A percentile compares a stretch with the other conserved stretches of the same genome.
These are phyloP conservation scores for Rynchops niger DNA, from an alignment of 2,113 vertebrate genomes.

Conservation along the genomic window DNA sequence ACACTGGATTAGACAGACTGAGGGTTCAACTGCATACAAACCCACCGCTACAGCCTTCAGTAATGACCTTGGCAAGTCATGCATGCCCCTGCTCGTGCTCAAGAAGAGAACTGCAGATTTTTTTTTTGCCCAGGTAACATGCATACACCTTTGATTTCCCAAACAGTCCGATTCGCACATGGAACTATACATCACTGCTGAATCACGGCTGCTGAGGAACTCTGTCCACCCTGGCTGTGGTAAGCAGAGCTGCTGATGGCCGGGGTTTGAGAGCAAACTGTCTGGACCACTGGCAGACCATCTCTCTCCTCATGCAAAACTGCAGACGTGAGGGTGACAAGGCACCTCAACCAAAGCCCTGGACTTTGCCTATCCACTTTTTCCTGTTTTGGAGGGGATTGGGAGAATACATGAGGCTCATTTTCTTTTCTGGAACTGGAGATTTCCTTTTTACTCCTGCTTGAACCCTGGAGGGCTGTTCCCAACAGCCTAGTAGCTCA, in stretches of 20 bases:
- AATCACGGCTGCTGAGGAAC: background rate
- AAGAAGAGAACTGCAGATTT: background rate
- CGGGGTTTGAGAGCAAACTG: background rate
- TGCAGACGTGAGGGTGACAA: background rate
- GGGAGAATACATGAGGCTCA: background rate
- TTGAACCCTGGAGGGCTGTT: background rate
- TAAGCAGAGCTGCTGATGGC: background rate
- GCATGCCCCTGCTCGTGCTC: background rate
- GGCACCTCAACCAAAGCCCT: background rate
- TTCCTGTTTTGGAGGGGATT: background rate
- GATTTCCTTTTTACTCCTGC: background rate
- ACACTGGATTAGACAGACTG: background rate
- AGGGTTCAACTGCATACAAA: background rate
- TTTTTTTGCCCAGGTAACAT: background rate
- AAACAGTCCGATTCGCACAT: background rate
- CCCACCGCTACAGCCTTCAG: background rate
- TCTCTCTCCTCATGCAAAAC: background rate
- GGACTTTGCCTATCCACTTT: background rate
- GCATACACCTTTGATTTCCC: background rate
- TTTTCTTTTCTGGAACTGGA: background rate
- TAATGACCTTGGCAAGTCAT: background rate
- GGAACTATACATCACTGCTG: background rate
- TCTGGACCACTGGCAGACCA: background rate
- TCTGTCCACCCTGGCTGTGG: accelerated
- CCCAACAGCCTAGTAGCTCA: background rate